Evolutionary conservation across 2,888 invertebrate species (phyloP), one percentile per base, ranked within the genome.

Genomic region (Gymnocheta viridis): DNA sequence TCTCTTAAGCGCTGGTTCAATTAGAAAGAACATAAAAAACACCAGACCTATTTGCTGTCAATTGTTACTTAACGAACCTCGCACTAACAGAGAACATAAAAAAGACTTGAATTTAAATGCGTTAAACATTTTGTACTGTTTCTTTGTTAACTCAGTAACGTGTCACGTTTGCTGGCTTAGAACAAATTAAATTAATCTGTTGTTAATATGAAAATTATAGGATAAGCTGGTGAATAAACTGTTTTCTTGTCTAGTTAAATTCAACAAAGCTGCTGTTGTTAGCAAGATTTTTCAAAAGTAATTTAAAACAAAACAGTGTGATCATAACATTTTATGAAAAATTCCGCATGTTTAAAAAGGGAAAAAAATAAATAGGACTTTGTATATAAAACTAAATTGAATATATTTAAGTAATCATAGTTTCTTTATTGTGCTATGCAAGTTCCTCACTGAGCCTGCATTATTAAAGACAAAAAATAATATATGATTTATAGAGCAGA

Each of bases 141-240:
- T 14, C 10, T 10, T 12, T 3, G 10, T 38, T 38, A 12, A 38
- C 35, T 2, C 56, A 27, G 56, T 56, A 41, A 32, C 14, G 29
- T 60, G 73, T 49, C 49, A 49, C 49, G 51, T 35, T 44, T 24
- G n/a, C 24, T 17, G 6, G 22, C 24, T 35, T 27, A 51, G 49
- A 19, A 73, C n/a, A 58, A 47, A 9, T 7, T 14, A 32, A 49
- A 66, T 64, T 49, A 73, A 73, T 81, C 54, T 69, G 66, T 72
- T 77, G 80, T 38, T 84, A 83, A 83, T 80, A 80, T 81, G 80
- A 84, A 84, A 81, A 84, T 84, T 84, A 81, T 77, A 77, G 69
- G 24, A 56, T 72, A 32, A 56, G 7, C 73, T 54, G 64, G 56
- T 38, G 72, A 60, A 62, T 44, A 62, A 76, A 60, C 44, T 51